A percentile compares a stretch with the other conserved stretches of the same genome.
Evolutionary conservation across 2,113 vertebrate genomes (phyloP).

Genomic region (Scophthalmus maximus): DNA sequence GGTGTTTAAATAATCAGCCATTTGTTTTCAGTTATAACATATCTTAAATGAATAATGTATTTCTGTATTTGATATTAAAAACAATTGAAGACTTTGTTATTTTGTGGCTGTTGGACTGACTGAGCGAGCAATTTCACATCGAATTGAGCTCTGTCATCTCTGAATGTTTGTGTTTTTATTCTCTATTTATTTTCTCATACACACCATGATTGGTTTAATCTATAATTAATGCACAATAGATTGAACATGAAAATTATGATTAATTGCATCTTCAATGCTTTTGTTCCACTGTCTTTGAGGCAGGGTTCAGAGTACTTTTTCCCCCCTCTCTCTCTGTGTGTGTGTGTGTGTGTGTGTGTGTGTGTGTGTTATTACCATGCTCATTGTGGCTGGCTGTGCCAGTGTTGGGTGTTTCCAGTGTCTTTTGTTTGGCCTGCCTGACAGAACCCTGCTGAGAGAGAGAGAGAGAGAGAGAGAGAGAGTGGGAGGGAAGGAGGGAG

Average conservation of each 20-base stretch:
- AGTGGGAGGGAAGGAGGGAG: not conserved
- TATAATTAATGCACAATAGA: not conserved
- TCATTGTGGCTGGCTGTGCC: slow-evolving; percentile 61
- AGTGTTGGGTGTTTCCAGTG: slow-evolving; percentile 62
- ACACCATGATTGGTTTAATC: not conserved
- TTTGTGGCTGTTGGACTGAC: too few relatives aligned
- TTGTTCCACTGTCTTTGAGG: slow-evolving; percentile 10
- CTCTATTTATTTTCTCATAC: not conserved
- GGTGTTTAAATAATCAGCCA: too few relatives aligned
- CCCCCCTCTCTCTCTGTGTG: not conserved
- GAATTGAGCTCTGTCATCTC: not conserved
- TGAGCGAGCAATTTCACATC: not conserved
- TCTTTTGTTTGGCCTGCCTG: slow-evolving; percentile 71
- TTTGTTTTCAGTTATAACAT: too few relatives aligned
- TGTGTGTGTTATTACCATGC: slow-evolving; percentile 26
- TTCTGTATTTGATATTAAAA: not conserved
- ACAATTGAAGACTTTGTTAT: not conserved
- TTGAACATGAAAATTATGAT: not conserved
- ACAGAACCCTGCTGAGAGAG: slow-evolving; percentile 68
- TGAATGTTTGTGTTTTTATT: not conserved
- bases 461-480: slow-evolving; percentile 34
- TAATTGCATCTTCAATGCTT: not conserved
- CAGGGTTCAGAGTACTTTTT: not conserved
- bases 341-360: slow-evolving; percentile 5
- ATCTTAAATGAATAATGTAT: too few relatives aligned